Evolutionary conservation across 1,140 invertebrate genomes (phyloP).

Genomic region (Thaumatotibia leucotreta): DNA sequence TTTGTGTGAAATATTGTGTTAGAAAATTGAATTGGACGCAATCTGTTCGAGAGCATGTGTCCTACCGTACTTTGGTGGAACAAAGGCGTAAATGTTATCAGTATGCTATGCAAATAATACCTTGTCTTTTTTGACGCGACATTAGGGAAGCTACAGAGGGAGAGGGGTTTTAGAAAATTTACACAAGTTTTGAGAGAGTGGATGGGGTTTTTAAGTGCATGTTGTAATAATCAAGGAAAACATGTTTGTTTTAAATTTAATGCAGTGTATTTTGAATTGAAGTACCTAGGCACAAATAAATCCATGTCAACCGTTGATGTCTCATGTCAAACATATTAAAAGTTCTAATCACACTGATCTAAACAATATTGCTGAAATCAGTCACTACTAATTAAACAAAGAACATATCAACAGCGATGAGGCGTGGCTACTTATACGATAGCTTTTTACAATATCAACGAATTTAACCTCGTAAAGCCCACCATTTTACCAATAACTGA

Average conservation of each 20-base stretch:
- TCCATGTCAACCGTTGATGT: too few relatives aligned
- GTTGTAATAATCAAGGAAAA: background rate
- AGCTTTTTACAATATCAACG: too few relatives aligned
- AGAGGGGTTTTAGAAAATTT: background rate
- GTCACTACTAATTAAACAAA: too few relatives aligned
- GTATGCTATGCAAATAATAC: background rate
- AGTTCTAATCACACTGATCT: too few relatives aligned
- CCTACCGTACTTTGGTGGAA: background rate
- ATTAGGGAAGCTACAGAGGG: background rate
- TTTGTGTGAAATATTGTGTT: slow-evolving; percentile 68
- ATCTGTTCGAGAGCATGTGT: slow-evolving; percentile 43
- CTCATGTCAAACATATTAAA: too few relatives aligned
- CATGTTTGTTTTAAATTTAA: background rate
- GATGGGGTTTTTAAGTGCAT: background rate
- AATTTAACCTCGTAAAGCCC: too few relatives aligned
- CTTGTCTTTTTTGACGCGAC: background rate
- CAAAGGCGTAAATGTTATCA: background rate
- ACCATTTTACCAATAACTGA: too few relatives aligned
- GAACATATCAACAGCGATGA: too few relatives aligned
- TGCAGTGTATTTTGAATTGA: too few relatives aligned
- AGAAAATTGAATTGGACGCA: slow-evolving; percentile 68
- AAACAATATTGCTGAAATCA: too few relatives aligned
- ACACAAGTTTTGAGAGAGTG: background rate
- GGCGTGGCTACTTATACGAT: too few relatives aligned
- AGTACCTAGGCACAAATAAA: too few relatives aligned